These are phyloP conservation scores for Scaptomyza reducta DNA, from an alignment of 2,888 invertebrate genomes.

Conservation along the genomic window DNA sequence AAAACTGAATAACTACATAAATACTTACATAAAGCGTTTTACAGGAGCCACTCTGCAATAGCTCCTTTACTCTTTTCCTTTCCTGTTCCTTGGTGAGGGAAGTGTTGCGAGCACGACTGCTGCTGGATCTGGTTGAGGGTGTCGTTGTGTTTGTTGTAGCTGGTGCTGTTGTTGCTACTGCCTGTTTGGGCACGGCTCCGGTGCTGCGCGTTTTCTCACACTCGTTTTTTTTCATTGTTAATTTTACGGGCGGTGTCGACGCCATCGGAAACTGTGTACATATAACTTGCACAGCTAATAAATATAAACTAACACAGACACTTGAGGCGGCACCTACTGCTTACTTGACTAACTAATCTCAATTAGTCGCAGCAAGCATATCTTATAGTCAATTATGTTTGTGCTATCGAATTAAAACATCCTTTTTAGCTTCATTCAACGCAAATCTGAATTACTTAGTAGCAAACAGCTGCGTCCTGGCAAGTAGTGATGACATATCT, in stretches of 20 bases:
- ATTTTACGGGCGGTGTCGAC: slow-evolving; percentile 53
- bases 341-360: slow-evolving; percentile 4
- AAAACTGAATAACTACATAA: slow-evolving; percentile 17
- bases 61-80: slow-evolving; percentile 83
- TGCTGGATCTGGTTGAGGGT: slow-evolving; percentile 24
- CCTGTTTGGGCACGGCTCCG: slow-evolving; percentile 72
- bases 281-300: slow-evolving; percentile 29
- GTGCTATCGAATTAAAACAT: not conserved
- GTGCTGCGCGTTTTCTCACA: slow-evolving; percentile 49
- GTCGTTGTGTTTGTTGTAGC: slow-evolving; percentile 36
- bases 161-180: slow-evolving; percentile 40
- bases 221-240: slow-evolving; percentile 59
- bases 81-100: slow-evolving; percentile 52
- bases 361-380: not conserved
- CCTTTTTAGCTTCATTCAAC: slow-evolving; percentile 9
- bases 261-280: slow-evolving; percentile 41
- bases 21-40: slow-evolving; percentile 84
- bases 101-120: slow-evolving; percentile 41
- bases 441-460: slow-evolving; percentile 7
- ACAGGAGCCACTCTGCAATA: slow-evolving; percentile 86
- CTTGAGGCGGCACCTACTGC: slow-evolving; percentile 7
- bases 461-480: slow-evolving; percentile 51
- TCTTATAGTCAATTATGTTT: not conserved
- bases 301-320: slow-evolving; percentile 26
- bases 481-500: slow-evolving; percentile 9